These are phyloP conservation scores for Cacoxenus indagator DNA, from an alignment of 2,888 invertebrate genomes.

Conservation along the genomic window DNA sequence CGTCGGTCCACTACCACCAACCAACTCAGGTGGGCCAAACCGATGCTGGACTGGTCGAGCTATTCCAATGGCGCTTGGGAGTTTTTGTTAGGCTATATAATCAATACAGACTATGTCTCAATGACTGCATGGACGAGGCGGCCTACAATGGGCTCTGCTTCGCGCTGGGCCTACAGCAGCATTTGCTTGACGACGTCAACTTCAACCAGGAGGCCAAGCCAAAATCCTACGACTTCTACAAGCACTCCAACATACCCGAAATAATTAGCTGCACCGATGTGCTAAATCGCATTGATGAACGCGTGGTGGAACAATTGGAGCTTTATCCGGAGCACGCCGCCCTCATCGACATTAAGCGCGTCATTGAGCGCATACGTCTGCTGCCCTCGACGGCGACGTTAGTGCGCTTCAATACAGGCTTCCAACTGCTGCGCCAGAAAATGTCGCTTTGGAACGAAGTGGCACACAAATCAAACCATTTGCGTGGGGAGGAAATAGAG, in stretches of 20 bases:
- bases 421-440: constrained; percentile 89
- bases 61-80: constrained; percentile 60
- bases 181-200: constrained; percentile 53
- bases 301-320: constrained; percentile 76
- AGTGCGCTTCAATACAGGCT: constrained; percentile 88
- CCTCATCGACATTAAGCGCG: constrained; percentile 77
- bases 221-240: constrained; percentile 81
- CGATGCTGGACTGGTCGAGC: constrained; percentile 45
- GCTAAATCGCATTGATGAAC: constrained; percentile 76
- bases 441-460: constrained; percentile 93
- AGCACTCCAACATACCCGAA: constrained; percentile 85
- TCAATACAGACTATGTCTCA: constrained; percentile 59
- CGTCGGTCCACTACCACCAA: constrained; percentile 58
- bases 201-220: constrained; percentile 28
- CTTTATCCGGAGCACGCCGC: constrained; percentile 95
- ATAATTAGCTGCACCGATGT: constrained; percentile 80
- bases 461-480: constrained; percentile 87
- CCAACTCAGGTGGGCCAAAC: constrained; percentile 20
- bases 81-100: constrained; percentile 63
- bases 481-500: constrained; percentile 79
- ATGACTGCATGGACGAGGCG: constrained; percentile 57
- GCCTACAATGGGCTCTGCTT: constrained; percentile 63
- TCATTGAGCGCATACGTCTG: constrained; percentile 76
- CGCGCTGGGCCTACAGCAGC: constrained; percentile 64
- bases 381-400: constrained; percentile 86